Evolutionary conservation across 2,888 invertebrate species (phyloP), one percentile per base, ranked within the genome.

Genomic region (Argyresthia albistria): DNA sequence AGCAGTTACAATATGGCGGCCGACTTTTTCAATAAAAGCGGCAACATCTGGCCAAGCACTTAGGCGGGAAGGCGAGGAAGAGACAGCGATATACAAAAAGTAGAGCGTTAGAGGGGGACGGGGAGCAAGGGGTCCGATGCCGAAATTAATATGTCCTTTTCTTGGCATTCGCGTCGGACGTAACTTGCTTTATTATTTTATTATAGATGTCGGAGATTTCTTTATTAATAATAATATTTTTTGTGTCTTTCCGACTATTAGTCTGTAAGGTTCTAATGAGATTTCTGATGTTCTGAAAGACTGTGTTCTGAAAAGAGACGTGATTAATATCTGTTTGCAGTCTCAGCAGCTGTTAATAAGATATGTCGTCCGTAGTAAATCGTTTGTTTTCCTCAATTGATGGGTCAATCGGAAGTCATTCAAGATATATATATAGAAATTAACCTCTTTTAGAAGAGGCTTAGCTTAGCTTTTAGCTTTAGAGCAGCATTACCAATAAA

Each of bases 61-160:
- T 86, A 86, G 77, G 80, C 74, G 73, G 66, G 76, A 76, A 77
- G 50, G 50, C 11, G 43, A 11, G 50, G 25, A 8, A 3, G 43
- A 16, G 50, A 50, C 42, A 14, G 43, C 50, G 16, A n/a, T 1
- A 70, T 62, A 61, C 56, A 48, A 51, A 42, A 53, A 43, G 37
- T 8, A 3, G 1, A 12, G 10, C n/a, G 65, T 46, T 43, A 35
- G 69, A 83, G 58, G 57, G 74, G 60, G 80, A 80, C 42, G 57
- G 61, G 8, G 35, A 54, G 54, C 60, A 60, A 63, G 69, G 69
- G 75, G 78, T 73, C 71, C 69, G 59, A 59, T 58, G 65, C 58
- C 67, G 70, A 78, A 83, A 86, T 86, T 86, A 86, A 86, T 86
- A 84, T 83, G 82, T 86, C 82, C 78, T 80, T 82, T 82, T 81